phyloP scores from a whole-genome alignment of 2,888 invertebrate species.

The Scaptomyza polygonia region DNA sequence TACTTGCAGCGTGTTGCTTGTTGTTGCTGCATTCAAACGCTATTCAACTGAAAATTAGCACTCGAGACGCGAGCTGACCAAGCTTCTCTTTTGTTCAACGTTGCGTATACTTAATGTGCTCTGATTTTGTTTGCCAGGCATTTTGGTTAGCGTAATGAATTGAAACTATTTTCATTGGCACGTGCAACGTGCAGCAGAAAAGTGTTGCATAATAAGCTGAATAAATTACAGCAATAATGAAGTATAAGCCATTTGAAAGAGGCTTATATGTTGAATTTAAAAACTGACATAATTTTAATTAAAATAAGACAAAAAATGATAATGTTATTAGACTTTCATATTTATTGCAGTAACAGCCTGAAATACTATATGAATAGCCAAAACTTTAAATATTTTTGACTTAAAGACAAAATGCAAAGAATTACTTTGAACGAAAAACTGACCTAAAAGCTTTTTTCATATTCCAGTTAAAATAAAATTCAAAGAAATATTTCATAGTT shows the following conservation, averaged over 20 bases:
- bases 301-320: no score
- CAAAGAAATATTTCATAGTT: no score
- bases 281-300: background rate
- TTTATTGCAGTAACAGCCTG: no score
- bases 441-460: no score
- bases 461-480: no score
- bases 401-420: no score
- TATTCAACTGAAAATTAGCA: slow-evolving; percentile 71
- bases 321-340: no score
- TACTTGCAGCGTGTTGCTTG: slow-evolving; percentile 19
- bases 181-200: slow-evolving; percentile 13
- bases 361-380: no score
- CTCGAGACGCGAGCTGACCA: slow-evolving; percentile 46
- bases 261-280: background rate
- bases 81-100: slow-evolving; percentile 1
- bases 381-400: no score
- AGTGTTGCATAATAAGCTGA: slow-evolving; percentile 3
- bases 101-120: slow-evolving; percentile 53
- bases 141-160: slow-evolving; percentile 48
- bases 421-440: no score
- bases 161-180: slow-evolving; percentile 56
- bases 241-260: background rate
- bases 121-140: slow-evolving; percentile 20
- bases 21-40: slow-evolving; percentile 45
- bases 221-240: slow-evolving; percentile 11